Percentiles rank a stretch among this genome's conserved stretches.
phyloP scores from a whole-genome alignment of 2,797 vertebrate genomes.

The Lithobates sylvaticus region DNA sequence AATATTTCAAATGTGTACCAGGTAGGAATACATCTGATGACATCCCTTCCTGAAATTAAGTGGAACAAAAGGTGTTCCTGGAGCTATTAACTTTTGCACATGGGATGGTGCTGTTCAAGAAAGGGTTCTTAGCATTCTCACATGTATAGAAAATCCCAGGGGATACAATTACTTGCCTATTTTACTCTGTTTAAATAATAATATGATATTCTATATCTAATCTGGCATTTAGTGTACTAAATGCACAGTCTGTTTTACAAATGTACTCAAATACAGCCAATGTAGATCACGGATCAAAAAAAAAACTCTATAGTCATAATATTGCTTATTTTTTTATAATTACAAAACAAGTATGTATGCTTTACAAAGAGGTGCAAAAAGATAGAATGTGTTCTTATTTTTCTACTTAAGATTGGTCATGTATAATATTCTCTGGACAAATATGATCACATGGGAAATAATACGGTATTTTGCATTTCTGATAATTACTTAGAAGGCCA shows the following conservation, averaged over 20 bases:
- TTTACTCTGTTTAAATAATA: neutral
- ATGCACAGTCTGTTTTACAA: neutral
- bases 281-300: neutral
- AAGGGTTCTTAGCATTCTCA: too few relatives aligned
- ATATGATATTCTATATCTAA: neutral
- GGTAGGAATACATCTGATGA: neutral
- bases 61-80: too few relatives aligned
- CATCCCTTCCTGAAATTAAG: neutral
- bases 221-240: neutral
- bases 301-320: neutral
- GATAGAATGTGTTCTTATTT: conserved; percentile 12
- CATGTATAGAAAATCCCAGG: neutral
- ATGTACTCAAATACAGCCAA: neutral
- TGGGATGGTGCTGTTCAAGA: too few relatives aligned
- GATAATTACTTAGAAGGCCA: conserved; percentile 21
- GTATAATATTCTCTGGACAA: conserved; percentile 3
- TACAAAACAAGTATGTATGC: neutral
- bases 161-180: neutral
- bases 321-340: neutral
- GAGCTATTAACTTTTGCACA: too few relatives aligned
- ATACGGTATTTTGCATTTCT: conserved; percentile 17
- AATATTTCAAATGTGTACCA: neutral
- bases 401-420: neutral
- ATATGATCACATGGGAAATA: conserved; percentile 9
- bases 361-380: neutral